phyloP scores from a whole-genome alignment of 2,797 vertebrate genomes.

The Artibeus lituratus region DNA sequence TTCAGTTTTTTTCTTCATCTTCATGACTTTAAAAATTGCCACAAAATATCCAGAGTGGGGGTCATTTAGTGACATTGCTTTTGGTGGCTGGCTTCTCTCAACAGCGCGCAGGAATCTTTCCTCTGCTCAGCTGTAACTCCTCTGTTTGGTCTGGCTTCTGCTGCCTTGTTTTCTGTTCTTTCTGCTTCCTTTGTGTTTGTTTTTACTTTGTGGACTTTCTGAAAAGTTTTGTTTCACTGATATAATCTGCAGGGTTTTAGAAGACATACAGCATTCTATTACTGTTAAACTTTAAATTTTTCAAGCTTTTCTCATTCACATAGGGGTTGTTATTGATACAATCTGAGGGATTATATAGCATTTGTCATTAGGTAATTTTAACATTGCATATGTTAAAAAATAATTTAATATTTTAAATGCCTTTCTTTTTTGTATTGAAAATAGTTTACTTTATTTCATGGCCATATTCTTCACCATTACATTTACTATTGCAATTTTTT shows the following conservation, averaged over 20 bases:
- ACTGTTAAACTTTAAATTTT: background rate
- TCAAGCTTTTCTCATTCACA: background rate
- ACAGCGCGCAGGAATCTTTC: background rate
- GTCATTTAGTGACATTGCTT: background rate
- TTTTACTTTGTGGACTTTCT: background rate
- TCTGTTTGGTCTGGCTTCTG: background rate
- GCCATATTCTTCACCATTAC: background rate
- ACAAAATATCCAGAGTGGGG: background rate
- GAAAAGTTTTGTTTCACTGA: background rate
- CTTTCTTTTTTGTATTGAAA: constrained; percentile 14
- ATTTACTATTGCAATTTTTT: background rate
- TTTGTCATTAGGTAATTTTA: background rate
- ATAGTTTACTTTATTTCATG: background rate
- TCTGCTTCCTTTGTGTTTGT: background rate
- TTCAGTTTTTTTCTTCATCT: background rate
- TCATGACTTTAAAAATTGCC: background rate
- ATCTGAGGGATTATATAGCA: background rate
- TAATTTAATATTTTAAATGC: background rate
- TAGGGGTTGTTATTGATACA: background rate
- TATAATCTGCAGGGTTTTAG: background rate
- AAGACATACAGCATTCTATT: background rate
- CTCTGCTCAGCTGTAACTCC: background rate
- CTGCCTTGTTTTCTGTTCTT: background rate
- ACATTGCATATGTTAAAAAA: background rate
- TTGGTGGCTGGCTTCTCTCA: background rate